Percentiles rank a stretch among this genome's conserved stretches.
phyloP scores from a whole-genome alignment of 2,888 invertebrate genomes.

The Dexiosoma caninum region DNA sequence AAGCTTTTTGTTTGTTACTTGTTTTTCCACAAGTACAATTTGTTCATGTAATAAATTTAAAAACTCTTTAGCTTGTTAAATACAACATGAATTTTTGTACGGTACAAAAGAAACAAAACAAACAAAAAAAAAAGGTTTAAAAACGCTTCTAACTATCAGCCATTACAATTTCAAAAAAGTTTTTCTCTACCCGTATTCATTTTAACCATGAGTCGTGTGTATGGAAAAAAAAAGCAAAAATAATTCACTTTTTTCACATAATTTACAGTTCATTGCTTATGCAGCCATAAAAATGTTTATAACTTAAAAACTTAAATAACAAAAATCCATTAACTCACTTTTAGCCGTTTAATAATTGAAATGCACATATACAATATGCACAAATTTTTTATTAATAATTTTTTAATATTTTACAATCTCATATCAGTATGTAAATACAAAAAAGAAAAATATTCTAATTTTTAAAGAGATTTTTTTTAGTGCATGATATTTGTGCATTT shows the following conservation, averaged over 20 bases:
- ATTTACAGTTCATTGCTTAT: constrained; percentile 17
- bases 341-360: not conserved
- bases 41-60: not conserved
- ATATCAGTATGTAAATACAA: not conserved
- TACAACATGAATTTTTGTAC: not conserved
- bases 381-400: not conserved
- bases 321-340: constrained; percentile 36
- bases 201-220: not conserved
- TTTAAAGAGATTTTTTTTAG: not conserved
- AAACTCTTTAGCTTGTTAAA: constrained; percentile 10
- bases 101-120: too few species aligned
- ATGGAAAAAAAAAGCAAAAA: not conserved
- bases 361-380: too few species aligned
- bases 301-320: constrained; percentile 1
- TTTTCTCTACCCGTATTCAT: not conserved
- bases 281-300: constrained; percentile 31
- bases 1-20: not conserved
- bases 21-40: not conserved
- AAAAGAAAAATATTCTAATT: not conserved
- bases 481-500: constrained; percentile 7
- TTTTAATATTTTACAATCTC: not conserved
- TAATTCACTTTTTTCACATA: constrained; percentile 22
- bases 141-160: not conserved
- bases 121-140: not conserved
- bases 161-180: constrained; percentile 1